Conservation (phyloP, 2,113 vertebrate genomes). For the Malurus cyaneus region DNA sequence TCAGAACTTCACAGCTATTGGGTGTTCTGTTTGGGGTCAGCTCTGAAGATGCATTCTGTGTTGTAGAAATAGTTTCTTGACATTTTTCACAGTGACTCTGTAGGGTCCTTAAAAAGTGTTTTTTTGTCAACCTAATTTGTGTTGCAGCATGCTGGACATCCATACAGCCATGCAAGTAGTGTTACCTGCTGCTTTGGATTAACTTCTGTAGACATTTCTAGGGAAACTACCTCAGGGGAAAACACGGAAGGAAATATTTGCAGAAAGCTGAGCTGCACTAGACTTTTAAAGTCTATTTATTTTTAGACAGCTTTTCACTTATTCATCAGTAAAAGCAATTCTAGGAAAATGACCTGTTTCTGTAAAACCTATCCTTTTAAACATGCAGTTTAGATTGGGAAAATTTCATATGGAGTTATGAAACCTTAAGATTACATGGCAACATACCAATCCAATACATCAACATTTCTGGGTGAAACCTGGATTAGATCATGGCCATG, state of each 20-base stretch:
- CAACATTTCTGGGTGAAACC: not conserved
- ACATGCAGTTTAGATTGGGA: not conserved
- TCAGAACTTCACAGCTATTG: not conserved
- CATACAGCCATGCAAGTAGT: not conserved
- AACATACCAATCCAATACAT: not conserved
- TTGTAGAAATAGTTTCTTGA: not conserved
- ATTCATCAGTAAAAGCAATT: not conserved
- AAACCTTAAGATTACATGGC: not conserved
- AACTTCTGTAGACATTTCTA: not conserved
- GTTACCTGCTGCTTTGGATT: not conserved
- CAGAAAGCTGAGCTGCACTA: not conserved
- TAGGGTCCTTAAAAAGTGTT: not conserved
- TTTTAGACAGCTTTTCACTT: not conserved
- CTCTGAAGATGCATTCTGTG: not conserved
- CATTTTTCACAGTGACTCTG: not conserved
- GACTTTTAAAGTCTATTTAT: not conserved
- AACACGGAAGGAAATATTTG: not conserved
- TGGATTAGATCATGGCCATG: not conserved
- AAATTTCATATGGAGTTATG: not conserved
- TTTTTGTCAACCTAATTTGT: not conserved
- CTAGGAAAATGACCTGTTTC: not conserved
- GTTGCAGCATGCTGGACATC: fast-evolving
- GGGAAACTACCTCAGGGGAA: not conserved
- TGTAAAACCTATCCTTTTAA: not conserved
- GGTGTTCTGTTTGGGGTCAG: not conserved